Percentiles rank a stretch among this genome's conserved stretches.
Evolutionary conservation across 2,888 invertebrate genomes (phyloP).

Genomic region (Neoitamus cyanurus): DNA sequence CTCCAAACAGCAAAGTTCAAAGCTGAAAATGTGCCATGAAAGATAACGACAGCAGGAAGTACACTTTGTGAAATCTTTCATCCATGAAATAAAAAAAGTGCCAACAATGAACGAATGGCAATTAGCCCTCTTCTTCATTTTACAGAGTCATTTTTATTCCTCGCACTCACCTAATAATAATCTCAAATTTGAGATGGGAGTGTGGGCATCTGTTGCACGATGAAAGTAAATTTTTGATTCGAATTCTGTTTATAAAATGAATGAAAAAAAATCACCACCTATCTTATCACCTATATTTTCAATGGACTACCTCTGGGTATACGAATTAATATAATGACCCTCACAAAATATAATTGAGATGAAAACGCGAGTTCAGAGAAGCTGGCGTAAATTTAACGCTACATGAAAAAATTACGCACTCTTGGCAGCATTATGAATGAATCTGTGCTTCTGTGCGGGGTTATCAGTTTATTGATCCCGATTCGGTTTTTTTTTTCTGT

Average conservation of each 20-base stretch:
- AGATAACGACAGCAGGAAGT: not conserved
- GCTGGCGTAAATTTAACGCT: too few relatives aligned
- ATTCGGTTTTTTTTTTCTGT: too few relatives aligned
- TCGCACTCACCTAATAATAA: not conserved
- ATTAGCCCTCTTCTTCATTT: not conserved
- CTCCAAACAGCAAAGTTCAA: not conserved
- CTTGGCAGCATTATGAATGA: too few relatives aligned
- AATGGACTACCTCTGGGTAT: too few relatives aligned
- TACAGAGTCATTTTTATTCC: not conserved
- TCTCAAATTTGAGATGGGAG: not conserved
- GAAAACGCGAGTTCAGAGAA: too few relatives aligned
- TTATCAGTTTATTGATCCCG: too few relatives aligned
- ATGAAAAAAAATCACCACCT: not conserved
- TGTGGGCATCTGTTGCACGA: too few relatives aligned
- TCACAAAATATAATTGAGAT: too few relatives aligned
- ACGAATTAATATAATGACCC: too few relatives aligned
- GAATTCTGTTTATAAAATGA: not conserved
- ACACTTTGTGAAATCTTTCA: not conserved
- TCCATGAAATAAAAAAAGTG: not conserved
- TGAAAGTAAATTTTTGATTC: not conserved
- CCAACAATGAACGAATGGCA: not conserved
- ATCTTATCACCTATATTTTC: too few relatives aligned
- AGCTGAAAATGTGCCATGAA: not conserved
- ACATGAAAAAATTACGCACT: too few relatives aligned
- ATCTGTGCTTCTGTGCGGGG: too few relatives aligned